Percentiles rank a stretch among this genome's conserved stretches.
Evolutionary conservation across 1,140 invertebrate species (phyloP).

Genomic region (Papilio xuthus): DNA sequence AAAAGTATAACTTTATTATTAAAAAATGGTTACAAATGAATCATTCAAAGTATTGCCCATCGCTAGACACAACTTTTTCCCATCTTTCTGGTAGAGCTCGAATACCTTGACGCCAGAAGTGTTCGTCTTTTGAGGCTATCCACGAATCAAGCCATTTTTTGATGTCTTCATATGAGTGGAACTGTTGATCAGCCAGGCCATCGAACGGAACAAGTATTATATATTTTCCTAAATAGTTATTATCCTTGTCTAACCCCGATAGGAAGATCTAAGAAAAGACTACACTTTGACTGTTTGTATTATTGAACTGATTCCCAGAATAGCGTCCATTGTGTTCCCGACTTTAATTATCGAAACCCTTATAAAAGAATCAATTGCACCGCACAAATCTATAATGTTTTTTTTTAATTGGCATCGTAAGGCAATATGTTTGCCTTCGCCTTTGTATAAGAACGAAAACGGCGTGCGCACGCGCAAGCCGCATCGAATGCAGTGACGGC

Average conservation of each 20-base stretch:
- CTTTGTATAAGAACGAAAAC: constrained; percentile 21
- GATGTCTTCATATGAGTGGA: no score
- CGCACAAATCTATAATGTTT: constrained; percentile 25
- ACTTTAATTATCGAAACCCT: constrained; percentile 22
- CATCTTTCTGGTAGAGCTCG: no score
- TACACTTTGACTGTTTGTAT: neutral
- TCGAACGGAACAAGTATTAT: no score
- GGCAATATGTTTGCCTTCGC: constrained; percentile 19
- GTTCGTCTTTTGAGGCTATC: no score
- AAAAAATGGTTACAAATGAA: no score
- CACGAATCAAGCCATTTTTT: no score
- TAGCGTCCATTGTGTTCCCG: constrained; percentile 22
- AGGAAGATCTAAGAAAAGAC: neutral
- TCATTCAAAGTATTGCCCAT: no score
- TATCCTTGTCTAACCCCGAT: neutral
- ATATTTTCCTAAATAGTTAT: neutral
- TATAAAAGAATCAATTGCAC: constrained; percentile 34
- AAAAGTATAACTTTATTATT: no score
- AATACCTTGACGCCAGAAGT: no score
- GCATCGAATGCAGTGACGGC: constrained; percentile 16
- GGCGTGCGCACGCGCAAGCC: neutral
- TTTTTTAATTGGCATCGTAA: constrained; percentile 13
- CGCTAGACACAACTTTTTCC: no score
- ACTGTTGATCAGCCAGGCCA: no score
- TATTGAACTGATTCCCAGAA: constrained; percentile 24